phyloP scores from a whole-genome alignment of 2,797 vertebrate species.

The Borostomias antarcticus region DNA sequence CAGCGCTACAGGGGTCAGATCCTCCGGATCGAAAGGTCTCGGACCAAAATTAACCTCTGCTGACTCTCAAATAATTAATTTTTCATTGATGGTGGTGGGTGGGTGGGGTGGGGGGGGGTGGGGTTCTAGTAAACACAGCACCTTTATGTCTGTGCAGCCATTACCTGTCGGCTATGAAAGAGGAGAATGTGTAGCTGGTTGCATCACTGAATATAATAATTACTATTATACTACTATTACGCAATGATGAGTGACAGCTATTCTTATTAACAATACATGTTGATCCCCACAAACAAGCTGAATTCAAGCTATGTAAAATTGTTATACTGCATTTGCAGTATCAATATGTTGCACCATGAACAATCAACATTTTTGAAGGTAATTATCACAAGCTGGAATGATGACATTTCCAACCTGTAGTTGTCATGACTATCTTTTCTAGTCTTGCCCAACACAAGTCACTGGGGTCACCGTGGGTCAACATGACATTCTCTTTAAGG shows the following conservation, averaged over 20 bases:
- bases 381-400: slow-evolving; percentile 18
- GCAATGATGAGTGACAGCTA: not conserved
- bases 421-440: slow-evolving; percentile 42
- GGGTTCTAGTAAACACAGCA: slow-evolving; percentile 73
- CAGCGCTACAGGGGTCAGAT: slow-evolving; percentile 83
- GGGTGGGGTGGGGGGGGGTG: too few relatives aligned
- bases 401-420: slow-evolving; percentile 30
- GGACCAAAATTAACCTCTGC: slow-evolving; percentile 92
- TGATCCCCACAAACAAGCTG: not conserved
- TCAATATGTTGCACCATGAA: not conserved
- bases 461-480: slow-evolving; percentile 59
- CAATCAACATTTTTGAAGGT: slow-evolving; percentile 4
- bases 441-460: slow-evolving; percentile 44
- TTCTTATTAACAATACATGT: not conserved
- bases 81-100: slow-evolving; percentile 84
- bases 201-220: not conserved
- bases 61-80: slow-evolving; percentile 94
- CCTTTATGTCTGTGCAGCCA: slow-evolving; percentile 37
- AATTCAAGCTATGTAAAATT: not conserved
- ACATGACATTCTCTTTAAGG: slow-evolving; percentile 56
- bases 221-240: not conserved
- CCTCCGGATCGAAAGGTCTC: slow-evolving; percentile 90
- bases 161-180: slow-evolving; percentile 24
- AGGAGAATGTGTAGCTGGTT: slow-evolving; percentile 22
- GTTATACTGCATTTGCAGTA: not conserved